Evolutionary conservation across 37 sponge, comb jelly and placozoan species (phyloP), one percentile per base, ranked within the genome.

Genomic region (Ephydatia muelleri): DNA sequence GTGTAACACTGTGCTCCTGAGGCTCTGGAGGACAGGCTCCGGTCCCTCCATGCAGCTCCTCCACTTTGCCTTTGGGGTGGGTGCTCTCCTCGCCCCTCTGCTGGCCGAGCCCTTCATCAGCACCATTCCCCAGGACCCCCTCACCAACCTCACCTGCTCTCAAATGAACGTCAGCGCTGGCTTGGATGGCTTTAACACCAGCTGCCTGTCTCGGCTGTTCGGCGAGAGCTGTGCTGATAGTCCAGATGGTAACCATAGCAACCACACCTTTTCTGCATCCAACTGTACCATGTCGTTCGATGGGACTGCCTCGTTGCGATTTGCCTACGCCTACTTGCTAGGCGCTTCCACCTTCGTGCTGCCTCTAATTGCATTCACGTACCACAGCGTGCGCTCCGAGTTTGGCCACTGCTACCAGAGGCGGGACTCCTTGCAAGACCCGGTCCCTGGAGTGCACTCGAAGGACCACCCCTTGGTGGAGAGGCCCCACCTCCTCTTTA

Each of bases 1-100:
- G 38, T 73, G 47, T 23, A 82, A 91, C 87, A 88, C 86, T 8
- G 38, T 91, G 22, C 74, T 91, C 43, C 76, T 91, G 76, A 68
- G 73, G 57, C 40, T 91, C 5, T 91, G 92, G 92, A 67, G 78
- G 26, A 80, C 83, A 65, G 78, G 83, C 38, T 36, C 79, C 49
- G 92, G 87, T 23, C 92, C 92, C 1, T 87, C 70, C 30, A 83
- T 91, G 88, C 92, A 92, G 43, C 31, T 84, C 6, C 49, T 92
- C 3, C 92, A 92, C 65, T 87, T 84, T 33, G 2, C 67, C 16
- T 92, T 87, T 74, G 88, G 80, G 25, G 38, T 88, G 65, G 92
- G 92, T 6, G 88, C 92, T 3, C 80, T 92, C 33, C 14, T 88
- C 26, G 83, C 92, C 14, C 92, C 92, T 25, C 77, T 88, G 21